These are phyloP conservation scores for Plagiodera versicolora DNA, from an alignment of 2,888 invertebrate species.

Conservation along the genomic window DNA sequence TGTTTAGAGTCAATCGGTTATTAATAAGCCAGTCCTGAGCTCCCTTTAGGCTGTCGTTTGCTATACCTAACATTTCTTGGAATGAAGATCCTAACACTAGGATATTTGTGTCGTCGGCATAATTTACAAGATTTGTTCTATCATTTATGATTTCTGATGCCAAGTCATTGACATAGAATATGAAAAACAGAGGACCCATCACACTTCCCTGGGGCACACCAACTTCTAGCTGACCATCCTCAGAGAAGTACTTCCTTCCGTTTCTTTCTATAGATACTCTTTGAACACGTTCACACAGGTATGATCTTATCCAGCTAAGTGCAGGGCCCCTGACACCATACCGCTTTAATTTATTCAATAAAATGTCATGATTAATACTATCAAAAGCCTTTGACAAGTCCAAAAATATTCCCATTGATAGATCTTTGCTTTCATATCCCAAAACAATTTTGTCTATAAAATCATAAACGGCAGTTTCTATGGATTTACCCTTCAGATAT, in stretches of 20 bases:
- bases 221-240: too few species aligned
- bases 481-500: background rate
- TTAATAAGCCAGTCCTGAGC: background rate
- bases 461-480: slow-evolving; percentile 1
- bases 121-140: too few species aligned
- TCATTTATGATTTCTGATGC: too few species aligned
- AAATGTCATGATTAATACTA: background rate
- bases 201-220: too few species aligned
- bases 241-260: slow-evolving; percentile 1
- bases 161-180: too few species aligned
- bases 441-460: background rate
- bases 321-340: background rate
- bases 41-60: background rate
- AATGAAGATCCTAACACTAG: too few species aligned
- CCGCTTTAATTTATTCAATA: background rate
- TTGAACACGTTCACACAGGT: too few species aligned
- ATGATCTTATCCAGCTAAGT: too few species aligned
- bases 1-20: background rate
- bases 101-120: too few species aligned
- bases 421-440: background rate
- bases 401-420: background rate
- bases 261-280: too few species aligned
- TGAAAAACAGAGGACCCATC: too few species aligned
- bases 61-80: background rate
- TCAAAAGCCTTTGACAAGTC: background rate